phyloP scores from a whole-genome alignment of 2,113 vertebrate species.

The Cololabis saira region DNA sequence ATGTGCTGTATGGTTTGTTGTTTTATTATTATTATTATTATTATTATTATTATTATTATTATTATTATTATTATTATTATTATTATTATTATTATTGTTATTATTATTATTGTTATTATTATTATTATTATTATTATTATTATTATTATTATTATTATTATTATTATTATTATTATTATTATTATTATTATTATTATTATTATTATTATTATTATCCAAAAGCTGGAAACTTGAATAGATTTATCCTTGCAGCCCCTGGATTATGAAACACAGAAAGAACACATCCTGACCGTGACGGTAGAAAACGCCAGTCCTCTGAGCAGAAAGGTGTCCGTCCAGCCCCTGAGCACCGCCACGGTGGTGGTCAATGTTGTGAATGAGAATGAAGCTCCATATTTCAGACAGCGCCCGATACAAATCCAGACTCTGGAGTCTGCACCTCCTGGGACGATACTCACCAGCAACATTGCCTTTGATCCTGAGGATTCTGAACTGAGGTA shows the following conservation, averaged over 20 bases:
- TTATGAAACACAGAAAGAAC: conserved; percentile 79
- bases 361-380: conserved; percentile 84
- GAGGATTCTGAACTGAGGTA: conserved; percentile 87
- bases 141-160: not conserved
- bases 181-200: not conserved
- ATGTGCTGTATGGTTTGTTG: not conserved
- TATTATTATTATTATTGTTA: not conserved
- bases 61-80: not conserved
- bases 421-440: conserved; percentile 84
- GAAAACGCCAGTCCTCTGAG: conserved; percentile 85
- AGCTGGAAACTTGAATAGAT: not conserved
- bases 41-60: too few relatives aligned
- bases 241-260: conserved; percentile 86
- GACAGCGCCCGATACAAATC: conserved; percentile 84
- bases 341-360: conserved; percentile 81
- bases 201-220: not conserved
- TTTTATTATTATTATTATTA: too few relatives aligned
- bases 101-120: not conserved
- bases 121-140: not conserved
- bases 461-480: conserved; percentile 86
- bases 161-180: not conserved
- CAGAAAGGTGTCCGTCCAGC: conserved; percentile 64
- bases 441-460: conserved; percentile 83
- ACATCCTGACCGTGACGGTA: conserved; percentile 82
- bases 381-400: conserved; percentile 90